Percentiles rank a stretch among this genome's conserved stretches.
phyloP scores from a whole-genome alignment of 2,888 invertebrate genomes.

The Parapristionchus giblindavisi region DNA sequence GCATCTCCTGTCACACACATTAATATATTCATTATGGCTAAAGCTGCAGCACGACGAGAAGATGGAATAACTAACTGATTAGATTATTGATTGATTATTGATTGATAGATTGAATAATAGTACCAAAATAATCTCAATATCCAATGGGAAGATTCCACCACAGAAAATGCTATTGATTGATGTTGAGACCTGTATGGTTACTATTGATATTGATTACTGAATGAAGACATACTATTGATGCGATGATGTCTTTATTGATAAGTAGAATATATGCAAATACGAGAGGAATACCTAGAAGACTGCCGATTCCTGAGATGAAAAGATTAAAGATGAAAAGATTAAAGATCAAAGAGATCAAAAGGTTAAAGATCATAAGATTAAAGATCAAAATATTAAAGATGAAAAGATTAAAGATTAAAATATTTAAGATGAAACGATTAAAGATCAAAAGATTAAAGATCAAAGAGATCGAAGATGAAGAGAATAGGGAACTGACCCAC shows the following conservation, averaged over 20 bases:
- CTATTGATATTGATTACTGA: neutral
- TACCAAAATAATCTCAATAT: conserved; percentile 24
- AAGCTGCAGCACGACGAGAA: conserved; percentile 21
- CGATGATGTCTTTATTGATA: neutral
- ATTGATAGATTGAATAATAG: neutral
- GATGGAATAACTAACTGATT: conserved; percentile 23
- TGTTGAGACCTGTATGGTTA: neutral
- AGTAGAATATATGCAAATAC: conserved; percentile 6
- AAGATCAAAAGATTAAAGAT: neutral
- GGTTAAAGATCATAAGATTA: neutral
- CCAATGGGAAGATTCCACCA: conserved; percentile 12
- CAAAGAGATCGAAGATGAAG: neutral
- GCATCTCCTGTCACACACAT: conserved; percentile 29
- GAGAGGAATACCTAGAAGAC: neutral
- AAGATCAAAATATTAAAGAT: neutral
- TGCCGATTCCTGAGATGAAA: conserved; percentile 18
- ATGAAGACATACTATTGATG: neutral
- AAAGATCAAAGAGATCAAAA: neutral
- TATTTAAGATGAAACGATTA: neutral
- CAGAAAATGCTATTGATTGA: neutral
- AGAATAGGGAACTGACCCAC: conserved; percentile 10
- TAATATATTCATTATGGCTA: conserved; percentile 19
- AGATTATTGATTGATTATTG: neutral
- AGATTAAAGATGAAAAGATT: no score
- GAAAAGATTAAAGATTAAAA: neutral